Evolutionary conservation across 1,140 invertebrate genomes (phyloP).

Genomic region (Sweltsa coloradensis): DNA sequence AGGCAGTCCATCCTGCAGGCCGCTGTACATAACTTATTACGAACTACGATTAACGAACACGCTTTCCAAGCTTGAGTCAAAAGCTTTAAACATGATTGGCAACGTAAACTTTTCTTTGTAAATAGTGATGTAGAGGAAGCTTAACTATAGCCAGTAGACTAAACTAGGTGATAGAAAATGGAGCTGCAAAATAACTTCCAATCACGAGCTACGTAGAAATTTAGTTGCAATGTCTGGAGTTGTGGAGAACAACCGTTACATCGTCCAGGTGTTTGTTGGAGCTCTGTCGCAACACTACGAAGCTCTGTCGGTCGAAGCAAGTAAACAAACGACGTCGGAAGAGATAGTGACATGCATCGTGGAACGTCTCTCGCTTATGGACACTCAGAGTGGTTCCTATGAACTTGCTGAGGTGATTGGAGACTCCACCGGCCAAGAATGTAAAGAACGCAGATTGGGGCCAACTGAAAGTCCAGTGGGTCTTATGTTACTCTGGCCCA

Average conservation of each 20-base stretch:
- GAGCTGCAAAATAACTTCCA: too few relatives aligned
- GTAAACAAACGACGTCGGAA: slow-evolving; percentile 78
- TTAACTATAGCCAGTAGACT: too few relatives aligned
- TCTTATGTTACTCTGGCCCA: slow-evolving; percentile 88
- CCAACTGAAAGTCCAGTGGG: slow-evolving; percentile 79
- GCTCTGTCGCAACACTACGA: slow-evolving; percentile 80
- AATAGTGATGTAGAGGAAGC: too few relatives aligned
- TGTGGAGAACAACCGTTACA: slow-evolving; percentile 29
- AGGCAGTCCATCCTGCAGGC: too few relatives aligned
- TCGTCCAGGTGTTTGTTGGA: slow-evolving; percentile 78
- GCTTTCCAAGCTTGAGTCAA: too few relatives aligned
- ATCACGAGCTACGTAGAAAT: too few relatives aligned
- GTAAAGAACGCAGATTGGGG: slow-evolving; percentile 82
- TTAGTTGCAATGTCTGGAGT: slow-evolving; percentile 2
- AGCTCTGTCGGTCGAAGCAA: slow-evolving; percentile 80
- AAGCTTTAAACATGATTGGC: too few relatives aligned
- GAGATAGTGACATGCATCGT: slow-evolving; percentile 83
- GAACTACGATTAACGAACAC: too few relatives aligned
- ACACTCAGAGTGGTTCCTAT: slow-evolving; percentile 52
- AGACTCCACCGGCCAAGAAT: slow-evolving; percentile 70
- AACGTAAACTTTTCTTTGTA: too few relatives aligned
- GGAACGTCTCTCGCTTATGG: slow-evolving; percentile 55
- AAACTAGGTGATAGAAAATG: too few relatives aligned
- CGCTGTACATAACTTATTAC: too few relatives aligned
- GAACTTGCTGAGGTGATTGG: slow-evolving; percentile 84